Evolutionary conservation across 2,113 vertebrate species (phyloP).

Genomic region (Mirza zaza): DNA sequence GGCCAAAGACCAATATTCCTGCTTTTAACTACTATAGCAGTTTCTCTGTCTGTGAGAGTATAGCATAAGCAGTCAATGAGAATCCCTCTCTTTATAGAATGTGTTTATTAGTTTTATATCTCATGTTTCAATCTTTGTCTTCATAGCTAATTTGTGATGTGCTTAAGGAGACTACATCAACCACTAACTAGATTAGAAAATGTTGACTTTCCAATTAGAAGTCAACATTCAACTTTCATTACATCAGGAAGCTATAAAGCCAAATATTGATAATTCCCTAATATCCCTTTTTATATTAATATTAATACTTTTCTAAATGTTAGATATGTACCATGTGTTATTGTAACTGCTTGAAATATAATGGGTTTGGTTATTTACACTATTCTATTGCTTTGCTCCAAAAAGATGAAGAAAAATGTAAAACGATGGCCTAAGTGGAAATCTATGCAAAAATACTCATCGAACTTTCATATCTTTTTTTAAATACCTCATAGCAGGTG

Average conservation of each 20-base stretch:
- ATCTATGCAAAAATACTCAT: conserved; percentile 12
- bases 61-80: not conserved
- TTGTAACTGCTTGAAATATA: not conserved
- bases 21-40: not conserved
- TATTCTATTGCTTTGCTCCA: not conserved
- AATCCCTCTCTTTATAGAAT: not conserved
- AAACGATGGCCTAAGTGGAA: not conserved
- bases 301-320: not conserved
- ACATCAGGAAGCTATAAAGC: not conserved
- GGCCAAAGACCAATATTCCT: not conserved
- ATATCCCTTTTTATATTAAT: not conserved
- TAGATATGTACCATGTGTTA: not conserved
- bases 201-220: not conserved
- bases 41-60: not conserved
- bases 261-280: not conserved
- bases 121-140: not conserved
- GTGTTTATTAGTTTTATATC: not conserved
- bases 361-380: not conserved
- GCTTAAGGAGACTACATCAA: not conserved
- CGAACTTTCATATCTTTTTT: not conserved
- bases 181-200: not conserved
- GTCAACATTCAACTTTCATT: not conserved
- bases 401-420: not conserved
- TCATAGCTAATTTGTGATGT: not conserved
- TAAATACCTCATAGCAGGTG: not conserved